Evolutionary conservation across 2,113 vertebrate species (phyloP).

Genomic region (Corythaixoides concolor): DNA sequence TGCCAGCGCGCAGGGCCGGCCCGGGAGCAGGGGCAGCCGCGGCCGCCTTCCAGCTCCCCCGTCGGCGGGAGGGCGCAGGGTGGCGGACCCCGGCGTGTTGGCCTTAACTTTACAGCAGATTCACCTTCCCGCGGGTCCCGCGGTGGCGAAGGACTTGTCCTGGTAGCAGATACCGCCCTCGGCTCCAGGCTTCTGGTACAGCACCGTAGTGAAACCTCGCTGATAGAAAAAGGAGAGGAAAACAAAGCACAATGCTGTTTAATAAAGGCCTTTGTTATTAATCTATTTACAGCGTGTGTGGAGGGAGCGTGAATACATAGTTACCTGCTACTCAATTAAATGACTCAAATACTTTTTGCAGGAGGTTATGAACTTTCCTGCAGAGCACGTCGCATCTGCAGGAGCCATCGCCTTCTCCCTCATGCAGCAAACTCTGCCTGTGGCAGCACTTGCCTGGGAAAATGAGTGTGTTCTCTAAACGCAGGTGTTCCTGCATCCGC

Average conservation of each 20-base stretch:
- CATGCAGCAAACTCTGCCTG: neutral
- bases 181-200: fast-evolving
- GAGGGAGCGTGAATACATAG: neutral
- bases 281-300: fast-evolving
- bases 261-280: neutral
- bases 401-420: neutral
- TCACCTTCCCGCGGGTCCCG: neutral
- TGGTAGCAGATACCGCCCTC: fast-evolving
- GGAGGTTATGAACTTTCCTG: neutral
- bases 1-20: neutral
- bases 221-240: fast-evolving
- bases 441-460: neutral
- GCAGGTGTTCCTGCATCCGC: fast-evolving
- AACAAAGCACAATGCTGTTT: fast-evolving
- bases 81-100: neutral
- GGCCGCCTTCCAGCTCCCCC: neutral
- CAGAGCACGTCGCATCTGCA: neutral
- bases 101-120: neutral
- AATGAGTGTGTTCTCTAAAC: fast-evolving
- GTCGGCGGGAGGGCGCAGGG: too few species aligned
- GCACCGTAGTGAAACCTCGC: fast-evolving
- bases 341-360: fast-evolving
- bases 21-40: neutral
- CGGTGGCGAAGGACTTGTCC: fast-evolving
- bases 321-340: neutral